Percentiles rank a stretch among this genome's conserved stretches.
Conservation (phyloP, 1,140 invertebrate species). For the Odontomachus brunneus region DNA sequence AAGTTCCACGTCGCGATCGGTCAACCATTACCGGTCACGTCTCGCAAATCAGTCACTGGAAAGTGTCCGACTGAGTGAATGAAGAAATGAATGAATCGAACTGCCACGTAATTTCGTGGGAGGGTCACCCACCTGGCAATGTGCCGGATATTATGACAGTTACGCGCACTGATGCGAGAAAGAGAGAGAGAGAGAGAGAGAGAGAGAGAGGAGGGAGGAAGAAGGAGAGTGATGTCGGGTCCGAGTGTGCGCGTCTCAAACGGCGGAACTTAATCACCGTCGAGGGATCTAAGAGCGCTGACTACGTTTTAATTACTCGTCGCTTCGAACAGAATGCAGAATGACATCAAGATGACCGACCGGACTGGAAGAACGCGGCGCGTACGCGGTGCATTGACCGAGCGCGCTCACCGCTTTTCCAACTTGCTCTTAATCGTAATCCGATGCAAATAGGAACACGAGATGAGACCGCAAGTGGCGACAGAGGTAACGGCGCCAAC, state of each 20-base stretch:
- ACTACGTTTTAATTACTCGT: conserved; percentile 80
- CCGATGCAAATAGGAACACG: conserved; percentile 59
- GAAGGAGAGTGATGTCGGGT: neutral
- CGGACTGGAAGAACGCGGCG: conserved; percentile 34
- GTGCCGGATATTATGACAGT: conserved; percentile 46
- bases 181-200: neutral
- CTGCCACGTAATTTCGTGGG: conserved; percentile 50
- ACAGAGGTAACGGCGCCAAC: conserved; percentile 52
- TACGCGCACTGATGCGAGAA: conserved; percentile 41
- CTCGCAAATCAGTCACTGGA: no score
- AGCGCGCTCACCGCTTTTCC: conserved; percentile 51
- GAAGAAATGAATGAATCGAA: neutral
- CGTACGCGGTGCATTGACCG: conserved; percentile 64
- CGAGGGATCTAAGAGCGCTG: conserved; percentile 77
- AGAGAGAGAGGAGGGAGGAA: conserved; percentile 9
- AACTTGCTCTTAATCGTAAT: conserved; percentile 54
- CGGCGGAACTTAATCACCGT: conserved; percentile 73
- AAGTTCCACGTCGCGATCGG: no score
- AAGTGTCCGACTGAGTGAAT: no score
- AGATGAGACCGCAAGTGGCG: conserved; percentile 7
- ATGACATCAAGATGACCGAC: conserved; percentile 76
- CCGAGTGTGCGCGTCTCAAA: conserved; percentile 66
- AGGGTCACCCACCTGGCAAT: conserved; percentile 42
- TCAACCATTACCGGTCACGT: no score
- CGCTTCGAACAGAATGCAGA: conserved; percentile 67